Percentiles rank a stretch among this genome's conserved stretches.
phyloP scores from a whole-genome alignment of 2,113 vertebrate genomes.

The Aspidoscelis tigris region DNA sequence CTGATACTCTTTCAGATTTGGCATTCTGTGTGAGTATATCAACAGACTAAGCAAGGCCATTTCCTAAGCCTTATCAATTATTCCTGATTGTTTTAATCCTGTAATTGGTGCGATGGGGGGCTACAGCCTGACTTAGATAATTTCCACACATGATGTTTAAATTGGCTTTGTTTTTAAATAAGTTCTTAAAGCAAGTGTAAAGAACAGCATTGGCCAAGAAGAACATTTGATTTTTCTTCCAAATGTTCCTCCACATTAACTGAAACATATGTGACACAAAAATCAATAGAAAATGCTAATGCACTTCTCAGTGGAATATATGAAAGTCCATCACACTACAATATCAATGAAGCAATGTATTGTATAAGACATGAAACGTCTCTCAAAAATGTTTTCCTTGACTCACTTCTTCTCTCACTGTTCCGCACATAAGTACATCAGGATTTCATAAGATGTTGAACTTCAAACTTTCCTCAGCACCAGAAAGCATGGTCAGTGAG shows the following conservation, averaged over 20 bases:
- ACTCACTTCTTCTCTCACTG: too few species aligned
- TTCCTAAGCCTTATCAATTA: constrained; percentile 11
- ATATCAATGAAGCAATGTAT: background rate
- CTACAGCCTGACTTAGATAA: background rate
- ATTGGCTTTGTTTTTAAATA: constrained; percentile 3
- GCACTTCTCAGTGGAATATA: background rate
- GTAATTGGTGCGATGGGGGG: background rate
- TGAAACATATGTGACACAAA: background rate
- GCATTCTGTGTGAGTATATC: constrained; percentile 1
- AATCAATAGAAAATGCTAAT: background rate
- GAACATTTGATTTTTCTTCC: background rate
- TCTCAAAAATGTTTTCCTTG: background rate
- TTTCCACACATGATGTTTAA: background rate
- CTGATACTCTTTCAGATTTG: background rate
- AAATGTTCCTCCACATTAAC: background rate
- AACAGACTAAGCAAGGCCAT: constrained; percentile 4
- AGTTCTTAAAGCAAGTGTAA: background rate
- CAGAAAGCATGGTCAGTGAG: too few species aligned
- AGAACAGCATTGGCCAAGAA: background rate
- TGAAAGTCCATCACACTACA: background rate
- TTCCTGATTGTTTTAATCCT: constrained; percentile 19
- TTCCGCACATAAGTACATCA: too few species aligned
- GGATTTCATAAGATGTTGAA: too few species aligned
- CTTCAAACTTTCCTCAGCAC: too few species aligned
- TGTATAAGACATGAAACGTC: background rate